phyloP scores from a whole-genome alignment of 2,113 vertebrate genomes.

The Nyctibius bracteatus region DNA sequence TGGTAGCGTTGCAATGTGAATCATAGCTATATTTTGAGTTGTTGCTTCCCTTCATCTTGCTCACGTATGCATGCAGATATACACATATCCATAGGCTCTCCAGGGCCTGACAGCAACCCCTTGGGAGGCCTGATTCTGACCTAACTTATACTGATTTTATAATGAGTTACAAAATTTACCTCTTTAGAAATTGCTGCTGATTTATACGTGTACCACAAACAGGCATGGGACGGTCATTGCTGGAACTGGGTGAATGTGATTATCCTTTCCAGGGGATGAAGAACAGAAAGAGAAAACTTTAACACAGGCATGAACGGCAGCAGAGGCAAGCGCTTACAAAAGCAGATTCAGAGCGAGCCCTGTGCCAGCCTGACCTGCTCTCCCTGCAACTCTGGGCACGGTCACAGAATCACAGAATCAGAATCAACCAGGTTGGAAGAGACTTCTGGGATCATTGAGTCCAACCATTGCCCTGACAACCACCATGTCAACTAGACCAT shows the following conservation, averaged over 20 bases:
- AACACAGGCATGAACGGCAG: neutral
- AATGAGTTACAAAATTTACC: neutral
- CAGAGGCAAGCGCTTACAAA: neutral
- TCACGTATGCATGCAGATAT: neutral
- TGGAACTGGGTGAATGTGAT: neutral
- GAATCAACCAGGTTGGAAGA: too few relatives aligned
- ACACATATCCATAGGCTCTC: neutral
- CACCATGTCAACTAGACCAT: too few relatives aligned
- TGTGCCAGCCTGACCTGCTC: neutral
- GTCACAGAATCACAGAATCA: too few relatives aligned
- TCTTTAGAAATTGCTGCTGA: neutral
- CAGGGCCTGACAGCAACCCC: neutral
- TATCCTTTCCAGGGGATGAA: neutral
- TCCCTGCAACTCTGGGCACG: accelerated
- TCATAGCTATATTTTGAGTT: neutral
- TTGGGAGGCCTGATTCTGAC: neutral
- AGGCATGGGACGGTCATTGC: neutral
- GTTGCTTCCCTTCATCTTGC: neutral
- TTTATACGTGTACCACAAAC: neutral
- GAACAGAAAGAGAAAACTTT: neutral
- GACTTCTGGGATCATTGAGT: too few relatives aligned
- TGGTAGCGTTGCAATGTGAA: neutral
- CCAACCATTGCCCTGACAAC: too few relatives aligned
- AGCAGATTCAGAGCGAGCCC: accelerated
- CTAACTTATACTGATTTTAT: neutral